Evolutionary conservation across 2,113 vertebrate species (phyloP).

Genomic region (Ceratotherium simum): DNA sequence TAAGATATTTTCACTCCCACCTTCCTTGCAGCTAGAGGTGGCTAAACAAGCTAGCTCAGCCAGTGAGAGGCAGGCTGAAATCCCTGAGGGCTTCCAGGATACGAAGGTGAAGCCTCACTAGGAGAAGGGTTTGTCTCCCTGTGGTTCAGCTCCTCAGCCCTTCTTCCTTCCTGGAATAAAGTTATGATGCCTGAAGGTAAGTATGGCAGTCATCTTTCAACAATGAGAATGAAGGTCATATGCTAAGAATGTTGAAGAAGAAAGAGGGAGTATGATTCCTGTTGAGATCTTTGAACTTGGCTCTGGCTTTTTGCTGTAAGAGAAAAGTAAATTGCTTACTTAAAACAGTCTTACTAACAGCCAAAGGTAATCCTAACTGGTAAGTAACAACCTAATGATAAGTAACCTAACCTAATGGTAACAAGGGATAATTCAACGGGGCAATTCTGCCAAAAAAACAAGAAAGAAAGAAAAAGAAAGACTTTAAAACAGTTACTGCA

Average conservation of each 20-base stretch:
- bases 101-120: not conserved
- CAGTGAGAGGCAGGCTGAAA: not conserved
- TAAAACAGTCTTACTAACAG: not conserved
- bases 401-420: too few relatives aligned
- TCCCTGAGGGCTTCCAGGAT: not conserved
- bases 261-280: not conserved
- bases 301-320: not conserved
- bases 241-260: not conserved
- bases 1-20: not conserved
- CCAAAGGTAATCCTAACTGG: not conserved
- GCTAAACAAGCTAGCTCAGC: not conserved
- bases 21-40: not conserved
- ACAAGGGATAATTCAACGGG: not conserved
- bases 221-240: not conserved
- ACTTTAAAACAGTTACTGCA: not conserved
- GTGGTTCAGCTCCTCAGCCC: not conserved
- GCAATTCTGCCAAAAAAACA: not conserved
- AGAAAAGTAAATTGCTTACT: not conserved
- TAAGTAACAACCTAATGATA: too few relatives aligned
- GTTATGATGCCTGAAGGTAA: not conserved
- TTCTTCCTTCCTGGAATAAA: not conserved
- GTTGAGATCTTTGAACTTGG: not conserved
- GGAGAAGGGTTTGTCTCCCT: not conserved
- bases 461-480: not conserved
- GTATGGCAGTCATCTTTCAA: not conserved